Base-by-base conservation (phyloP, 1,140 invertebrate genomes). In the Drosophila setifemur region DNA sequence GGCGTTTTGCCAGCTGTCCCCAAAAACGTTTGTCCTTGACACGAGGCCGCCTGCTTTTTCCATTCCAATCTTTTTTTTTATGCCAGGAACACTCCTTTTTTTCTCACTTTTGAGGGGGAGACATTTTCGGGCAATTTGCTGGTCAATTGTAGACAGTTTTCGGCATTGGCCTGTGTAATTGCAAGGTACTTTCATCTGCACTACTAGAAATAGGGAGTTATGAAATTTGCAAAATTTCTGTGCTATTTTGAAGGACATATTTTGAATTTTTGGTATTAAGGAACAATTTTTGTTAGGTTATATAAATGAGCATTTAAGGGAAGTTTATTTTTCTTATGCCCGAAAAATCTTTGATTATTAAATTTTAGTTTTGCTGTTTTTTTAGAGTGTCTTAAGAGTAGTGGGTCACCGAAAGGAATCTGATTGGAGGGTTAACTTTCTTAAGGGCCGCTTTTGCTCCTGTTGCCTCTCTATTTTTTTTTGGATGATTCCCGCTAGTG, bases 1-100 rank as follows among this genome's bases (percentile, higher is more conserved):
- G 75, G 75, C 69, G 72, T 40, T 53, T 53, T 29, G 43, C 29
- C 26, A 35, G 29, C 35, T 57, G 67, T 66, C 45, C 58, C 57
- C 57, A 66, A 66, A n/a, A 66, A 66, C 58, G 58, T 60, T 71
- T 81, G 76, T 75, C 76, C 76, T 81, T 81, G 76, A 81, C 72
- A 82, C 70, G 40, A 39, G 19, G 18, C 39, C 44, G 28, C 18
- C 35, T 31, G 53, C 29, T 35, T 33, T 42, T 35, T 45, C 37
- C 26, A 14, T 11, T 2, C 49, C 42, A 7, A 19, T 19, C 16
- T 54, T 9, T n/a, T 2, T 23, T 47, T 19, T 29, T 47, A 5
- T 23, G 9, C 0, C 1, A 3, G 4, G 8, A 18, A 33, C 26
- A 28, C 26, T 23, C 5, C 21, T 5, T 5, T 5, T 23, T 23